Evolutionary conservation across 1,140 invertebrate genomes (phyloP), one percentile per base, ranked within the genome.

Genomic region (Papilio helenus): DNA sequence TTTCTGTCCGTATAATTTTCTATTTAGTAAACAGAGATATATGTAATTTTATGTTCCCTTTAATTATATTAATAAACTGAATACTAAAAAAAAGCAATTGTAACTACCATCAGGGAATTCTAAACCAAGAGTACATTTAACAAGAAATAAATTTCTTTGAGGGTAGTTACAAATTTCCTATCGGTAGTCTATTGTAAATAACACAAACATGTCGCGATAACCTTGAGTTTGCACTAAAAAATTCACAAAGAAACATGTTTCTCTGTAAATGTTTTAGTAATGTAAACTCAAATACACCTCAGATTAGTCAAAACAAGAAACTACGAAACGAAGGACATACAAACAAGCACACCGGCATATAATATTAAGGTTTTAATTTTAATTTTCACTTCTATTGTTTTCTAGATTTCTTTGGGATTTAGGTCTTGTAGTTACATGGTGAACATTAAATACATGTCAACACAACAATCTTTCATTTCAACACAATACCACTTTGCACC

Each of bases 401-500:
- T 88, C 83, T 88, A 91, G 88, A 86, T 90, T 89, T 89, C 86
- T 89, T 92, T 89, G 89, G 85, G 88, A 89, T 86, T 61, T 93
- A 91, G 90, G 90, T 90, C 84, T 86, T 91, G 91, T 92, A 92
- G 91, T 90, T 90, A 92, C 92, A 92, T 92, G 85, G 80, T 93
- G 44, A 46, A 87, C 93, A 93, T 94, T 94, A 94, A 94, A 92
- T 92, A 94, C 93, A 93, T 94, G 93, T 92, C 92, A 93, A 94
- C 91, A 93, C 93, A 90, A 89, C 86, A 88, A 92, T 93, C 91
- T 94, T 93, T 93, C 90, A 93, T 94, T 94, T 94, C 85, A 82
- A 92, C 89, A 94, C 90, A 34, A 68, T 68, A 86, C 86, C 86
- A 88, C 83, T 86, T 29, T 82, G 55, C 76, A 77, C 74, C 61